Conservation (phyloP, 2,888 invertebrate genomes). For the Megalurothrips usitatus region DNA sequence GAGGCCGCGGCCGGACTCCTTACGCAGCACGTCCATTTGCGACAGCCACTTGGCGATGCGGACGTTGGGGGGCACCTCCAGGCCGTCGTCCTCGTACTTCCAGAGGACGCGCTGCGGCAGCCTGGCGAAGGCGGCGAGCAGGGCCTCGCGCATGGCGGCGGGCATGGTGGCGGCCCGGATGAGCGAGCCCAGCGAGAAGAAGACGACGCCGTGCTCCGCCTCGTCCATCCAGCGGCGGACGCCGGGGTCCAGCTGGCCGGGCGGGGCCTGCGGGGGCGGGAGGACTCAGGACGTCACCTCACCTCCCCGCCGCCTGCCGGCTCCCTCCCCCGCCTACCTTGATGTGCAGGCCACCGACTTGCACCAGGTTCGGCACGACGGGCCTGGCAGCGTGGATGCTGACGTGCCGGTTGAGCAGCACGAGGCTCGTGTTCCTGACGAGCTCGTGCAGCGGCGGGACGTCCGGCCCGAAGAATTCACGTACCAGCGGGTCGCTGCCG, state of each 20-base stretch:
- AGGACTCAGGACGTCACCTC: no score
- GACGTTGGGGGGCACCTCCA: conserved; percentile 59
- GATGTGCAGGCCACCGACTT: conserved; percentile 44
- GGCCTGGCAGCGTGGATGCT: conserved; percentile 32
- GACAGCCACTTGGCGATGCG: conserved; percentile 65
- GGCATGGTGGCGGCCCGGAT: conserved; percentile 62
- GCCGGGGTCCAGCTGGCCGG: conserved; percentile 42
- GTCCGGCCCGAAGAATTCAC: conserved; percentile 38
- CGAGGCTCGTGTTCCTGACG: conserved; percentile 48
- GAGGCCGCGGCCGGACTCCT: not conserved
- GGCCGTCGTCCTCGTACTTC: conserved; percentile 68
- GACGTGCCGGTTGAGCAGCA: conserved; percentile 51
- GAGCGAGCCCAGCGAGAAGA: conserved; percentile 73
- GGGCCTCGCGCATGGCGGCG: conserved; percentile 53
- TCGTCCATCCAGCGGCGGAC: conserved; percentile 61
- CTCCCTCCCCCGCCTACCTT: conserved; percentile 44
- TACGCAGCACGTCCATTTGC: conserved; percentile 73
- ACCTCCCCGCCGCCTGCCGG: conserved; percentile 43
- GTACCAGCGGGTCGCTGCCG: not conserved
- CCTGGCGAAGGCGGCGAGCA: conserved; percentile 58
- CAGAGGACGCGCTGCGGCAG: conserved; percentile 68
- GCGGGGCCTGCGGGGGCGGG: not conserved
- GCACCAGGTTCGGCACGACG: conserved; percentile 21
- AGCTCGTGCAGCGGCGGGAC: conserved; percentile 45
- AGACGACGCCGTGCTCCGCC: conserved; percentile 63